phyloP scores from a whole-genome alignment of 2,113 vertebrate genomes.

The Oncorhynchus tshawytscha region DNA sequence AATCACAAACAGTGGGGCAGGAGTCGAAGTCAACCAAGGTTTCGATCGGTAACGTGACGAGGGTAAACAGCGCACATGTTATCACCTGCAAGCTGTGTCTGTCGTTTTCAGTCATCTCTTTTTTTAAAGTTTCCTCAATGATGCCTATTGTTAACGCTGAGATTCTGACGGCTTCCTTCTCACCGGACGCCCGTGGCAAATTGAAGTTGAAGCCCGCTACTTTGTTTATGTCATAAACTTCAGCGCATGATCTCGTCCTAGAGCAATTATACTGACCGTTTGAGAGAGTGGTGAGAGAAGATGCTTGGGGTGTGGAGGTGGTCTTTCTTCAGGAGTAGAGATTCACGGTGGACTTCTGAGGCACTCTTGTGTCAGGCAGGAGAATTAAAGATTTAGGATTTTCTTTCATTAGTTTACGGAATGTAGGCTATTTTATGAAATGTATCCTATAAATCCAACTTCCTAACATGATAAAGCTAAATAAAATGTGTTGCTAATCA shows the following conservation, averaged over 20 bases:
- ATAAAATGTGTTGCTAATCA: no score
- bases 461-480: no score
- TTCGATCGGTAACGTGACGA: constrained; percentile 39
- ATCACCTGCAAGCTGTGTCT: constrained; percentile 60
- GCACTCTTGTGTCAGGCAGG: constrained; percentile 53
- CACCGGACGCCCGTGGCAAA: neutral
- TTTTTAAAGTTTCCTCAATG: neutral
- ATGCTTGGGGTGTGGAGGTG: constrained; percentile 58
- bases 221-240: neutral
- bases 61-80: constrained; percentile 49
- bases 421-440: no score
- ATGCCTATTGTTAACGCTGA: no score
- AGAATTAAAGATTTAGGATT: constrained; percentile 17
- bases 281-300: constrained; percentile 37
- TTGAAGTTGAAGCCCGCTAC: neutral
- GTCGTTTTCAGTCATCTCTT: constrained; percentile 2
- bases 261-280: constrained; percentile 4
- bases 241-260: neutral
- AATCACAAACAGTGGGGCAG: constrained; percentile 80
- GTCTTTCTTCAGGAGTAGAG: constrained; percentile 42
- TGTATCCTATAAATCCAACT: no score
- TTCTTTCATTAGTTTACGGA: no score
- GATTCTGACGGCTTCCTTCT: neutral
- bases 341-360: constrained; percentile 50
- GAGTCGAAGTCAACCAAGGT: constrained; percentile 38